These are phyloP conservation scores for Chrysopa pallens DNA, from an alignment of 1,140 invertebrate genomes.

Conservation along the genomic window DNA sequence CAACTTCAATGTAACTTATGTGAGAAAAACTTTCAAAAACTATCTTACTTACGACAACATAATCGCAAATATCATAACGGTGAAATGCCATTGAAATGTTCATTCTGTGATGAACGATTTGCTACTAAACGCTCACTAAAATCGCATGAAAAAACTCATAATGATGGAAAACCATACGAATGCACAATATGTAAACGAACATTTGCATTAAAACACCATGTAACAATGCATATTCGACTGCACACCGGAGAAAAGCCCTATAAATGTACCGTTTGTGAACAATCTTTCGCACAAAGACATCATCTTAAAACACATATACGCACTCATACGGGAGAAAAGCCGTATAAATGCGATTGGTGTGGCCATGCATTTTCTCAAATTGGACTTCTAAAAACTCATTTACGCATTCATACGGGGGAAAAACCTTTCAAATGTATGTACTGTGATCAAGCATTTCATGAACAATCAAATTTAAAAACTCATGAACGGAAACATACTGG, in stretches of 20 bases:
- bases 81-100: no score
- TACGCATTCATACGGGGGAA: conserved; percentile 59
- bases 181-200: no score
- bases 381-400: conserved; percentile 62
- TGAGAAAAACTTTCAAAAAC: no score
- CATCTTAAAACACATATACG: conserved; percentile 9
- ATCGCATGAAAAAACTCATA: no score
- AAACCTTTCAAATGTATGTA: conserved; percentile 52
- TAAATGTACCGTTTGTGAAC: conserved; percentile 6
- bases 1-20: no score
- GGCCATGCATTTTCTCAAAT: conserved; percentile 48
- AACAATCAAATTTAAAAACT: conserved; percentile 16
- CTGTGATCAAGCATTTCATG: conserved; percentile 38
- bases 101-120: no score
- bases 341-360: conserved; percentile 12
- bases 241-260: conserved; percentile 9
- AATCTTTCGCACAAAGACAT: conserved; percentile 35
- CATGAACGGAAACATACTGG: conserved; percentile 28
- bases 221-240: conserved; percentile 5
- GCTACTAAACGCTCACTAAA: no score
- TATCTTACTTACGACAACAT: no score
- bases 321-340: conserved; percentile 14
- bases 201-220: no score
- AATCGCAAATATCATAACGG: no score
- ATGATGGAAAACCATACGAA: no score